A percentile compares a stretch with the other conserved stretches of the same genome.
Evolutionary conservation across 2,113 vertebrate genomes (phyloP).

Genomic region (Petrocephalus microphthalmus): DNA sequence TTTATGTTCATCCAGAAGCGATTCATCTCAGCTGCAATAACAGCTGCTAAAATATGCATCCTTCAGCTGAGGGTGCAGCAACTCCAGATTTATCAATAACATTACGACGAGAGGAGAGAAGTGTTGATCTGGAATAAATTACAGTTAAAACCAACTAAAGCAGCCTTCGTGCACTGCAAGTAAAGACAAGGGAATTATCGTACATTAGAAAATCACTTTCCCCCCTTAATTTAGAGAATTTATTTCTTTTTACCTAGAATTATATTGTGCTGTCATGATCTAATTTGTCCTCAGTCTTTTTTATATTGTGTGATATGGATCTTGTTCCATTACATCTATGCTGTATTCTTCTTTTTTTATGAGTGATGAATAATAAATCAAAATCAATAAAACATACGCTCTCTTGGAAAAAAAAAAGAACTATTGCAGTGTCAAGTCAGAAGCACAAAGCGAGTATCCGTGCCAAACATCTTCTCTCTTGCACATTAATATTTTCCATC

Average conservation of each 20-base stretch:
- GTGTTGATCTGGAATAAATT: conserved; percentile 8
- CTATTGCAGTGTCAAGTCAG: not conserved
- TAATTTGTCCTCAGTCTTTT: not conserved
- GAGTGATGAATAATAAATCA: conserved; percentile 7
- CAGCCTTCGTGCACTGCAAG: not conserved
- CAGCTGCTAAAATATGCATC: conserved; percentile 1
- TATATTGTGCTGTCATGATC: not conserved
- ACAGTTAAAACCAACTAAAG: not conserved
- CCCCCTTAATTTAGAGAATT: not conserved
- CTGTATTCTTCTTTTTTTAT: not conserved
- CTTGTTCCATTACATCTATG: not conserved
- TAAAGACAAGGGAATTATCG: not conserved
- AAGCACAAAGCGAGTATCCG: not conserved
- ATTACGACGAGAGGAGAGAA: not conserved
- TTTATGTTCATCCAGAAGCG: not conserved
- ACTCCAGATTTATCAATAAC: conserved; percentile 5
- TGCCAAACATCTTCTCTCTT: not conserved
- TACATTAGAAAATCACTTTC: not conserved
- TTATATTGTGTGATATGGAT: not conserved
- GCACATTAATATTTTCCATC: not conserved
- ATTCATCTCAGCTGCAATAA: not conserved
- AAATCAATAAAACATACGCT: not conserved
- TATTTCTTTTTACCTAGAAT: not conserved
- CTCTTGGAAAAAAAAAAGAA: not conserved
- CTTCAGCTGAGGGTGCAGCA: not conserved